These are phyloP conservation scores for Andrena haemorrhoa DNA, from an alignment of 2,888 invertebrate genomes.

Conservation along the genomic window DNA sequence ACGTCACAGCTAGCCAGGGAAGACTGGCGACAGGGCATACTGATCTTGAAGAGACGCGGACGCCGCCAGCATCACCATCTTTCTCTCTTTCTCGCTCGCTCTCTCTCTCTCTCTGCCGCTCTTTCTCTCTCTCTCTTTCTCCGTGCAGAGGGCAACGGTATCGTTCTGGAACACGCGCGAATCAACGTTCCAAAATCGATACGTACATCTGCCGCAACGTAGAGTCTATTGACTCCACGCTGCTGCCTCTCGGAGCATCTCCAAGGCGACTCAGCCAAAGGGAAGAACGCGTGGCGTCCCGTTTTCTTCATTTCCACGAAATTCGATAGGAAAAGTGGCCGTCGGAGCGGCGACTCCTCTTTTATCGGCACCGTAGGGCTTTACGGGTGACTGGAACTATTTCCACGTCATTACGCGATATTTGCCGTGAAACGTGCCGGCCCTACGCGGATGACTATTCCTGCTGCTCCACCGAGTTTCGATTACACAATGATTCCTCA, in stretches of 20 bases:
- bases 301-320: conserved; percentile 45
- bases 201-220: conserved; percentile 71
- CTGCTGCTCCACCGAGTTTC: background rate
- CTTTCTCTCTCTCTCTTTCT: conserved; percentile 9
- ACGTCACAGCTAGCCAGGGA: conserved; percentile 17
- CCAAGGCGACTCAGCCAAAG: conserved; percentile 54
- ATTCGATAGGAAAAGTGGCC: conserved; percentile 18
- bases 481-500: background rate
- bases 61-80: conserved; percentile 20
- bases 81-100: conserved; percentile 3
- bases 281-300: conserved; percentile 38
- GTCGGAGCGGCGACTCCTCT: conserved; percentile 10
- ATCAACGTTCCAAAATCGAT: conserved; percentile 72
- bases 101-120: background rate
- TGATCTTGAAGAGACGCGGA: background rate
- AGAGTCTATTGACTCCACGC: conserved; percentile 69
- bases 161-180: conserved; percentile 70
- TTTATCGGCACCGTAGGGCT: conserved; percentile 20
- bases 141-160: conserved; percentile 58
- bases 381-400: conserved; percentile 19
- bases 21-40: conserved; percentile 6
- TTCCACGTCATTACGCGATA: background rate
- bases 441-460: background rate
- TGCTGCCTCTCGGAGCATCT: conserved; percentile 51
- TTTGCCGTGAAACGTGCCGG: background rate